Evolutionary conservation across 1,140 invertebrate genomes (phyloP), one percentile per base, ranked within the genome.

Genomic region (Drosophila sturtevanti): DNA sequence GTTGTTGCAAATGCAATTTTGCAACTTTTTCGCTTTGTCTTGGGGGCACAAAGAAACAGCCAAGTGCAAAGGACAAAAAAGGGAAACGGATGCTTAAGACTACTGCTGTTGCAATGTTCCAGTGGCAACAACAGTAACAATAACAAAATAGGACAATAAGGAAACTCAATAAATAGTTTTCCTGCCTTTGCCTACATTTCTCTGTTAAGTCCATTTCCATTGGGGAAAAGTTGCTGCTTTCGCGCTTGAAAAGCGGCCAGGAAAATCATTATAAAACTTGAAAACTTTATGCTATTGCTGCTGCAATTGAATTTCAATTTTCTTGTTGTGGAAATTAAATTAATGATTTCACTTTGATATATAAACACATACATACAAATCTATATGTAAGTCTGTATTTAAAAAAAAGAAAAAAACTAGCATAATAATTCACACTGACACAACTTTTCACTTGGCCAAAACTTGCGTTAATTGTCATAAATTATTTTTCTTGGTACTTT

Each of bases 141-240:
- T 16, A 44, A 44, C 41, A 16, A 35, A 35, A 35, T 2, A 21
- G 16, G 41, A 72, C 72, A 73, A 77, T 77, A 82, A 72, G 59
- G 76, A 77, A 89, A 89, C 79, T 89, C 61, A 52, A 71, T 77
- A 79, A 86, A 82, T 86, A 82, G 84, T 82, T 86, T 72, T 63
- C 79, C 41, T 48, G 41, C 10, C 41, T 48, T 48, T 48, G 41
- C 41, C 41, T 68, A 66, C 79, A 76, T 68, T 51, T 89, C 51
- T 74, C 74, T 77, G 72, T 85, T 56, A 58, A 48, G 74, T 79
- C 82, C 72, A 78, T 89, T 82, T 69, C 62, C 62, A 37, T 54
- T 72, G 68, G n/a, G 54, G 35, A 56, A 58, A 80, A 81, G 72
- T 86, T 77, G 79, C 51, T 55, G 61, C 52, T 72, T 56, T 77